phyloP scores from a whole-genome alignment of 2,113 vertebrate genomes.

The Calidris pugnax region DNA sequence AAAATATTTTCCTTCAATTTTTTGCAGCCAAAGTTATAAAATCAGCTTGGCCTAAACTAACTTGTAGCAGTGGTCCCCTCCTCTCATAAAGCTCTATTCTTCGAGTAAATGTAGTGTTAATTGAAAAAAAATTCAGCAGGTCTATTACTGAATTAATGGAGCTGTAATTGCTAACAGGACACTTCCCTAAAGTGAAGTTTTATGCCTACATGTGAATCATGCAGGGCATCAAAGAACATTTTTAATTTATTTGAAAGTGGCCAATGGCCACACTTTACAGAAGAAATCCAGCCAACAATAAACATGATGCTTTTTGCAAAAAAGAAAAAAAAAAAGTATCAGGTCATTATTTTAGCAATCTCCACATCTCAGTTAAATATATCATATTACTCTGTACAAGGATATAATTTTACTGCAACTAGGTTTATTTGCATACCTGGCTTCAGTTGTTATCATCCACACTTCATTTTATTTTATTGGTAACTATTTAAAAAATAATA shows the following conservation, averaged over 20 bases:
- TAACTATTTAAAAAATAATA: not conserved
- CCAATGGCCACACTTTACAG: not conserved
- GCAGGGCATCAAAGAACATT: not conserved
- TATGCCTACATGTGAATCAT: not conserved
- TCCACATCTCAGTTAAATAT: not conserved
- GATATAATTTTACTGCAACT: not conserved
- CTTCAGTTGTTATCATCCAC: not conserved
- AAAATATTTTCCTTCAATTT: not conserved
- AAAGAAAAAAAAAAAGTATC: not conserved
- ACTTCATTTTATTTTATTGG: not conserved
- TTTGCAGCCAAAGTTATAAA: not conserved
- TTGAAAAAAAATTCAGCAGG: not conserved
- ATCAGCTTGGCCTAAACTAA: not conserved
- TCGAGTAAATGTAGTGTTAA: not conserved
- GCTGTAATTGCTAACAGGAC: not conserved
- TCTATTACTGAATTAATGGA: not conserved
- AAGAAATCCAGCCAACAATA: not conserved
- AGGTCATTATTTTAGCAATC: not conserved
- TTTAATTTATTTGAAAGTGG: not conserved
- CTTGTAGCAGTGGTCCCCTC: not conserved
- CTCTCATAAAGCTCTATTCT: not conserved
- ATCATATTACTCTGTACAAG: not conserved
- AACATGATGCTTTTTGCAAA: not conserved
- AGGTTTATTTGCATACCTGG: not conserved
- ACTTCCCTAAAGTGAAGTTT: not conserved